Base-by-base conservation (phyloP, 1,140 invertebrate species). In the Ectropis grisescens region DNA sequence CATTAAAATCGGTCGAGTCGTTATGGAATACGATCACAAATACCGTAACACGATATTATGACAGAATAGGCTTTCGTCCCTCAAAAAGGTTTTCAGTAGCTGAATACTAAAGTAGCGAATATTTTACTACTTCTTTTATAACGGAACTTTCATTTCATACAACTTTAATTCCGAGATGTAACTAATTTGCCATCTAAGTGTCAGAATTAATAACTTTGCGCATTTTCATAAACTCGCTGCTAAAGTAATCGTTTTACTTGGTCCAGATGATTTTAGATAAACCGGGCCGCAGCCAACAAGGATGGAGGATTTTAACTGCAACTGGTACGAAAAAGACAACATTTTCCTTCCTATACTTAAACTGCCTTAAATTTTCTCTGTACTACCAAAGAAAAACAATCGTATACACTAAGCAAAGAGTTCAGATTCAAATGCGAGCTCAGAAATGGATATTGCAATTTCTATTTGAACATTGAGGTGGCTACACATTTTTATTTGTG, bases 281-380 rank as follows among this genome's bases (percentile, higher is more conserved):
- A 48, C 50, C 56, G 37, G 41, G 34, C 51, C 53, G 16, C 19
- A 22, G 36, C 47, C 37, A 75, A 78, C 60, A 76, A 58, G 54
- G 68, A 76, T 49, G 58, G 66, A 76, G 58, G 51, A 80, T 71
- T 80, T 71, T 69, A 70, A 75, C 68, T 75, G 68, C 69, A 66
- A 75, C 66, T 76, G 68, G 66, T 72, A 75, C 60, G 70, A 80
- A 74, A 76, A 80, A 75, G 71, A 76, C 75, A 80, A 75, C 69
- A 71, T 76, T 74, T 72, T 57, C 53, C 43, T 41, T 40, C 26
- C 28, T 16, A 47, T 34, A 29, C 31, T 37, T 41, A 54, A 47
- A 53, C 38, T 9, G 42, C 32, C 47, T 26, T 55, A 66, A 48
- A 47, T 33, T 37, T 26, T 44, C 6, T 37, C 23, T 44, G 3